These are phyloP conservation scores for Holacanthus passer DNA, from an alignment of 2,113 vertebrate species.

Conservation along the genomic window DNA sequence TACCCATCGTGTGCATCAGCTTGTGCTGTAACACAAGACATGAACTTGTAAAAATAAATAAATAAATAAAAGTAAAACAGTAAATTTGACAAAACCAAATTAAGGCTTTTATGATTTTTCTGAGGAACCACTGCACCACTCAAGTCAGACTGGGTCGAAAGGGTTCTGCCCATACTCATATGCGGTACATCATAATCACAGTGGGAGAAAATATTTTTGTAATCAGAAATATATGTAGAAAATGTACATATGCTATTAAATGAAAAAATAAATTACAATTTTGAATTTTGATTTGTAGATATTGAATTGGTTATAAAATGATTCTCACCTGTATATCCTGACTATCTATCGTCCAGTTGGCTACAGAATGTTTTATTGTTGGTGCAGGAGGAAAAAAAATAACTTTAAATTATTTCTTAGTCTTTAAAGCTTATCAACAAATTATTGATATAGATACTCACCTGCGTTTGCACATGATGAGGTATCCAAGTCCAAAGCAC, in stretches of 20 bases:
- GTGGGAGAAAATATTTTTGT: not conserved
- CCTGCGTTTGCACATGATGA: not conserved
- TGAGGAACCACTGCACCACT: not conserved
- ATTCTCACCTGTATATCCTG: not conserved
- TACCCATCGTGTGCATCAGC: not conserved
- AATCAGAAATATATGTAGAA: not conserved
- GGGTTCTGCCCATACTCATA: not conserved
- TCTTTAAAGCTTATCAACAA: not conserved
- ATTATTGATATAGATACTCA: not conserved
- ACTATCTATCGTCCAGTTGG: not conserved
- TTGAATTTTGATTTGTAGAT: not conserved
- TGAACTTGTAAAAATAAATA: not conserved
- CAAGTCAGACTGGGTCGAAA: not conserved
- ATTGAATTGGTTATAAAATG: not conserved
- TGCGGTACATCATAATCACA: not conserved
- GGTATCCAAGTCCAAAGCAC: not conserved
- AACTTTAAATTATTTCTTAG: not conserved
- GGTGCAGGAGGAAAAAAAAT: not conserved
- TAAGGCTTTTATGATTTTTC: not conserved
- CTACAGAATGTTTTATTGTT: not conserved
- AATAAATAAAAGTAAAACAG: too few species aligned
- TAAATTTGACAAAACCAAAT: too few species aligned
- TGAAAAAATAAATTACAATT: not conserved
- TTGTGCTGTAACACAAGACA: not conserved
- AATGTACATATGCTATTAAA: not conserved